phyloP scores from a whole-genome alignment of 2,113 vertebrate species.

The Chionodraco myersi region DNA sequence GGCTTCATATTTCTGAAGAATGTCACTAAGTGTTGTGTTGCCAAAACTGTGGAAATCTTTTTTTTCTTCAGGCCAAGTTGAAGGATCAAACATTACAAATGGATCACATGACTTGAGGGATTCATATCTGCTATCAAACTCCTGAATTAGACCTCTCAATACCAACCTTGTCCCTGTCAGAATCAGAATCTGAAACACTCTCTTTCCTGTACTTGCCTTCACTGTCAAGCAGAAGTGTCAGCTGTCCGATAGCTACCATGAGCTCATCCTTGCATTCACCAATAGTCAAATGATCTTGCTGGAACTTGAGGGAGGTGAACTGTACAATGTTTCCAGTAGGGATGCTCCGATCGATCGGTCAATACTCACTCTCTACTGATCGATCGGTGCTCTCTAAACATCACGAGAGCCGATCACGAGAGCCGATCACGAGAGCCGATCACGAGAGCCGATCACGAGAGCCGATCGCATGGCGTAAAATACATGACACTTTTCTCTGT shows the following conservation, averaged over 20 bases:
- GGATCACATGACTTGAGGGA: conserved; percentile 12
- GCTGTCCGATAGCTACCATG: background rate
- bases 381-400: too few species aligned
- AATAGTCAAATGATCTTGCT: too few species aligned
- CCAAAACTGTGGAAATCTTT: conserved; percentile 11
- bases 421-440: too few species aligned
- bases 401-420: too few species aligned
- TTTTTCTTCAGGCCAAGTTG: conserved; percentile 7
- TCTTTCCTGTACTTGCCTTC: background rate
- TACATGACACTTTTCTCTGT: too few species aligned
- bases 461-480: too few species aligned
- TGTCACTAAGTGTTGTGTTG: background rate
- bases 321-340: too few species aligned
- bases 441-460: too few species aligned
- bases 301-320: too few species aligned
- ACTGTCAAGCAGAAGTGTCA: conserved; percentile 11
- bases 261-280: too few species aligned
- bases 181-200: conserved; percentile 19
- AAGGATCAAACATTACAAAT: conserved; percentile 5
- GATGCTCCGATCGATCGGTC: too few species aligned
- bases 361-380: too few species aligned
- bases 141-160: conserved; percentile 6
- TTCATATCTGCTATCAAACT: conserved; percentile 26
- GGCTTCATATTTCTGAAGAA: conserved; percentile 5
- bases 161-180: conserved; percentile 21